Evolutionary conservation across 1,140 invertebrate genomes (phyloP), one percentile per base, ranked within the genome.

Genomic region (Araneus ventricosus): DNA sequence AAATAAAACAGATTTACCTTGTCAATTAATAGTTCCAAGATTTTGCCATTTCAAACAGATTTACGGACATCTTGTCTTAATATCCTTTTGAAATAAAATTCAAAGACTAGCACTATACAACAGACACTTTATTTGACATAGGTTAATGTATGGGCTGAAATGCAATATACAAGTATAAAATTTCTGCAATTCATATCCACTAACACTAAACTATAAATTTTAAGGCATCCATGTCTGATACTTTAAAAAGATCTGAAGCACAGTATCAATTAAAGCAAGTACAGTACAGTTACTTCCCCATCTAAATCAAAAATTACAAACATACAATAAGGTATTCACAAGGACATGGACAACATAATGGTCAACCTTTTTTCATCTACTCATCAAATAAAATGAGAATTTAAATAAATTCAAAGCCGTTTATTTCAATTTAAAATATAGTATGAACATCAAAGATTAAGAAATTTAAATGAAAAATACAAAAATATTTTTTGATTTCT

Each of bases 141-240:
- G 52, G 70, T 90, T 91, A 61, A 91, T 57, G 37, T 80, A 24
- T 85, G 41, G 59, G 80, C n/a, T 52, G 80, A 85, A 85, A 85
- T 75, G 88, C 67, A 89, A 89, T 79, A 89, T 91, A 91, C 90
- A 91, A 91, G 79, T 91, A 91, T 91, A 91, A 91, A 91, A 91
- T 85, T 75, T 91, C 27, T 52, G 80, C 80, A 91, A 91, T 79
- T 91, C 57, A 84, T 57, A 30, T 84, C 34, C 52, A 45, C 79
- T 85, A 85, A 91, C 79, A 91, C 80, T 37, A 30, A 91, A 70
- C 90, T 91, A 85, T 91, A 91, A 91, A 90, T 90, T 90, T 90
- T 90, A 90, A 90, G 90, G 90, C 90, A 91, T 91, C 80, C 90
- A 91, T 82, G 57, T 85, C 90, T 91, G 79, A 91, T 85, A 91